phyloP scores from a whole-genome alignment of 2,113 vertebrate genomes.

The Myiozetetes cayanensis region DNA sequence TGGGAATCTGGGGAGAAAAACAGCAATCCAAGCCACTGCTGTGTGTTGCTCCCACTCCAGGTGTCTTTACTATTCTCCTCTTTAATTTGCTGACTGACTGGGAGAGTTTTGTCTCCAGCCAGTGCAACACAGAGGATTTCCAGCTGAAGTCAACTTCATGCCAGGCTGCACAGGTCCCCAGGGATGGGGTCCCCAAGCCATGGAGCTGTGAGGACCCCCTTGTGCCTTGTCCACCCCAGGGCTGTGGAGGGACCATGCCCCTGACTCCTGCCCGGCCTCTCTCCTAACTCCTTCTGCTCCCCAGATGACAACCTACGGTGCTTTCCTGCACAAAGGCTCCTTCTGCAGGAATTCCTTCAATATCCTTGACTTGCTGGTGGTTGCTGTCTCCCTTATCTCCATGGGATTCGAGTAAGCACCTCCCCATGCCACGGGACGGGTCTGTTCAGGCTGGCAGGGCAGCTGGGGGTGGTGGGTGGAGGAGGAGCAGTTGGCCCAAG shows the following conservation, averaged over 20 bases:
- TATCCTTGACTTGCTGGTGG: constrained; percentile 95
- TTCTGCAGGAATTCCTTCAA: constrained; percentile 99
- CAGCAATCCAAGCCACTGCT: not conserved
- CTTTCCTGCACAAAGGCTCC: constrained; percentile 94
- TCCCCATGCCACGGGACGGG: not conserved
- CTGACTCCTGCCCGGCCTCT: not conserved
- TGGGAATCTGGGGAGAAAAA: not conserved
- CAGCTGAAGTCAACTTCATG: not conserved
- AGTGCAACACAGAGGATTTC: not conserved
- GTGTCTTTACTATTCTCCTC: not conserved
- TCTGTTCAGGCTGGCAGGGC: not conserved
- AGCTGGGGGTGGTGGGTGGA: not conserved
- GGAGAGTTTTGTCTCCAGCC: not conserved
- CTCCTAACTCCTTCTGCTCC: not conserved
- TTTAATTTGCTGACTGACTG: not conserved
- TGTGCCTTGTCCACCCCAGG: not conserved
- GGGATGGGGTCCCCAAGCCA: not conserved
- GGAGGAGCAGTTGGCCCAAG: not conserved
- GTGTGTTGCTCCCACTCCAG: not conserved
- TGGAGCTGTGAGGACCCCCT: not conserved
- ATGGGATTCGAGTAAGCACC: constrained; percentile 91
- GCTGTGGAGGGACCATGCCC: not conserved
- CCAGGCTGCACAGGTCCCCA: not conserved
- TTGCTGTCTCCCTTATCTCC: constrained; percentile 93
- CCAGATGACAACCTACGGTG: constrained; percentile 95